Evolutionary conservation across 2,888 invertebrate genomes (phyloP), one percentile per base, ranked within the genome.

Genomic region (Nemotelus pantherinus): DNA sequence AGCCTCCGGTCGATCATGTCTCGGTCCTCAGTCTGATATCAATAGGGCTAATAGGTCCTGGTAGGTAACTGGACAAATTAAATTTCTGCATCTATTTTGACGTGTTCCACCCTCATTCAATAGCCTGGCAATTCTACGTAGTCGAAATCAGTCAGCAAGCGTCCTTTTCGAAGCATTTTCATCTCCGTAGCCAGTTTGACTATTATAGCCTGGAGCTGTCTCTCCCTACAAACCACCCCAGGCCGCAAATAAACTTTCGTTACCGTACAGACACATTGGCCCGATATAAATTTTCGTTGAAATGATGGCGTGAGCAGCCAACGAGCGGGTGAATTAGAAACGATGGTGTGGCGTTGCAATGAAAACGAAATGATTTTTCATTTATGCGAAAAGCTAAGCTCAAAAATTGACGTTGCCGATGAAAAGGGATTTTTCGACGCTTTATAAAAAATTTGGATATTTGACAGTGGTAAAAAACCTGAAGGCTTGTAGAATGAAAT

Each of bases 341-440:
- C 9, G 57, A 3, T 9, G 4, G 4, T n/a, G 39, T 63, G 63
- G 25, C 7, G 43, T 39, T 70, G 74, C 41, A 60, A 60, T 74
- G 74, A 60, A 48, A 39, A 47, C 60, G 74, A 74, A 74, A 74
- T 74, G 74, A 74, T 74, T 74, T 74, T 74, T 74, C 74, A 74
- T 74, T 74, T 74, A 74, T 74, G 74, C 74, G 10, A 60, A 55
- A 60, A 74, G 63, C 50, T 74, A 60, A 74, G 74, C 72, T 58
- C 25, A 45, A 72, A 74, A 72, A 74, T 60, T 60, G 74, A 74
- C 60, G 74, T 74, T 50, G 60, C 44, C 10, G 63, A 25, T 60
- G 60, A 48, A 63, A 60, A 74, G 48, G 63, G 63, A 60, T 60
- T 72, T 74, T 63, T 60, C 43, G 3, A 48, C 41, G 41, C 10